These are phyloP conservation scores for Netelia melanura DNA, from an alignment of 2,888 invertebrate genomes.

Conservation along the genomic window DNA sequence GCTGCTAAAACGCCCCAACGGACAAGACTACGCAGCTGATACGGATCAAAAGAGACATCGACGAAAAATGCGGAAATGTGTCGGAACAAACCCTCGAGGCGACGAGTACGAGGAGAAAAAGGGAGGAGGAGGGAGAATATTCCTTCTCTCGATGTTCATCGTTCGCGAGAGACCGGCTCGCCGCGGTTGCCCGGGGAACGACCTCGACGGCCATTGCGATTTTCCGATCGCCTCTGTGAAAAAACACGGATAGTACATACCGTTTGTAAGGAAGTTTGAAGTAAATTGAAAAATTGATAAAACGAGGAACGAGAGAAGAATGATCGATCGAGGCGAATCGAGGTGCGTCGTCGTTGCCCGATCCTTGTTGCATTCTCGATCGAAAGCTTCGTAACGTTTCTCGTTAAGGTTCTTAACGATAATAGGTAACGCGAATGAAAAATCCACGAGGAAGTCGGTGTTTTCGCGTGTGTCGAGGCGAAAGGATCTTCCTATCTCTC, in stretches of 20 bases:
- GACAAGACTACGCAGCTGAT: neutral
- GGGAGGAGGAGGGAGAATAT: neutral
- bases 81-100: neutral
- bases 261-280: no score
- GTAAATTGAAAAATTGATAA: no score
- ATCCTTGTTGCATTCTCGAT: no score
- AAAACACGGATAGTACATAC: no score
- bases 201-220: conserved; percentile 14
- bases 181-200: conserved; percentile 34
- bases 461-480: neutral
- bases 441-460: neutral
- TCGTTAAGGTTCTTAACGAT: neutral
- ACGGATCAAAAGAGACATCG: neutral
- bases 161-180: neutral
- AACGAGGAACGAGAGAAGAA: no score
- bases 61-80: neutral
- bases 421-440: neutral
- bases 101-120: neutral
- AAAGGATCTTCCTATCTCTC: neutral
- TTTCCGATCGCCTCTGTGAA: neutral
- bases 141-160: neutral
- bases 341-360: no score
- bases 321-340: no score
- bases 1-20: no score
- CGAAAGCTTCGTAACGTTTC: no score